phyloP scores from a whole-genome alignment of 2,888 invertebrate genomes.

The Steinernema carpocapsae region DNA sequence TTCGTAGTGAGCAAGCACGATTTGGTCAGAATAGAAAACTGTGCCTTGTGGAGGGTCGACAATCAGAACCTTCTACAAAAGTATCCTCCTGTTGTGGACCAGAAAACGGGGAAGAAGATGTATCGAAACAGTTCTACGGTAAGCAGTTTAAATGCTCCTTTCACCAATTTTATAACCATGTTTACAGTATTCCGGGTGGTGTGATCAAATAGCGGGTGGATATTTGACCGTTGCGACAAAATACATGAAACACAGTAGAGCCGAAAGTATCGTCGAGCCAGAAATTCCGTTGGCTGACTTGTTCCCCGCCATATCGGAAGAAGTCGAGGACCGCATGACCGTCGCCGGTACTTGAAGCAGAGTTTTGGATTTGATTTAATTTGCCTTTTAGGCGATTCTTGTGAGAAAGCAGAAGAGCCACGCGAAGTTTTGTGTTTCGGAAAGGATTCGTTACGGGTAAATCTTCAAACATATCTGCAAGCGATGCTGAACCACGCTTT shows the following conservation, averaged over 20 bases:
- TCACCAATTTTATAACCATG: too few species aligned
- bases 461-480: slow-evolving; percentile 39
- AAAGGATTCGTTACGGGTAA: slow-evolving; percentile 31
- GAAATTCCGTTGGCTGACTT: slow-evolving; percentile 58
- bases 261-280: slow-evolving; percentile 61
- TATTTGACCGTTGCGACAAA: slow-evolving; percentile 59
- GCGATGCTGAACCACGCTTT: slow-evolving; percentile 45
- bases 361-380: background rate
- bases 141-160: background rate
- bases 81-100: slow-evolving; percentile 52
- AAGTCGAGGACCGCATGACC: slow-evolving; percentile 11
- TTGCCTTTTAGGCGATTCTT: background rate
- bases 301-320: slow-evolving; percentile 55
- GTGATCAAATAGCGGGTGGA: slow-evolving; percentile 59
- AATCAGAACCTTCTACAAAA: slow-evolving; percentile 68
- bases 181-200: slow-evolving; percentile 68
- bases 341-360: background rate
- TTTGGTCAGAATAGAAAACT: slow-evolving; percentile 54
- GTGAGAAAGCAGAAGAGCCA: background rate
- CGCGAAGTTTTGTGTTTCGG: slow-evolving; percentile 22
- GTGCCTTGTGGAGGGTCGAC: slow-evolving; percentile 67
- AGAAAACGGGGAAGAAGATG: slow-evolving; percentile 40
- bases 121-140: slow-evolving; percentile 38
- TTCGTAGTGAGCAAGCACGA: slow-evolving; percentile 66
- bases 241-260: slow-evolving; percentile 46